A percentile compares a stretch with the other conserved stretches of the same genome.
phyloP scores from a whole-genome alignment of 2,113 vertebrate genomes.

The Cheilinus undulatus region DNA sequence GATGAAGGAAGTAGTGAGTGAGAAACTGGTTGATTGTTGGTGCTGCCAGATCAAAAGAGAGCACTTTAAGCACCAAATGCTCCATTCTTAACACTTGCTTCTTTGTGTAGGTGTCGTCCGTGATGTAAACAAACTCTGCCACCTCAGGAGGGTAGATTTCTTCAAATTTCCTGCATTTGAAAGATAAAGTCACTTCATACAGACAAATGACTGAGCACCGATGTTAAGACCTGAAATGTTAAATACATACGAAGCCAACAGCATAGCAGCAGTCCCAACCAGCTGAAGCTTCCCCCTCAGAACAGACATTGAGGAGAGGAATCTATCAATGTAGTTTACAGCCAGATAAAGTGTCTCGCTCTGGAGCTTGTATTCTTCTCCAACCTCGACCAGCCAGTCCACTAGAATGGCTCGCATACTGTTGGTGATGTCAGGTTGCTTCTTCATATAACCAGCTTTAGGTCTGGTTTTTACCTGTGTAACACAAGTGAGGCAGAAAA shows the following conservation, averaged over 20 bases:
- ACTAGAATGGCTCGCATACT: slow-evolving; percentile 98
- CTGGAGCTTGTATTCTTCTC: slow-evolving; percentile 97
- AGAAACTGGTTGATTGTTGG: slow-evolving; percentile 98
- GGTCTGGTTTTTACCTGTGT: slow-evolving; percentile 91
- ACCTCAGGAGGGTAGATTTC: slow-evolving; percentile 99
- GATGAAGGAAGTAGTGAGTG: slow-evolving; percentile 91
- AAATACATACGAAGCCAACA: slow-evolving; percentile 93
- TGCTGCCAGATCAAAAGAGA: slow-evolving; percentile 95
- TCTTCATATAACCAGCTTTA: slow-evolving; percentile 95
- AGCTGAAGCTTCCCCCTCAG: slow-evolving; percentile 97
- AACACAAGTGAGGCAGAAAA: fast-evolving
- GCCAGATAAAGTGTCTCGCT: slow-evolving; percentile 96
- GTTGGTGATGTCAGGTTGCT: slow-evolving; percentile 97
- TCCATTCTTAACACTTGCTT: slow-evolving; percentile 99
- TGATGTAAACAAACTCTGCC: slow-evolving; percentile 98
- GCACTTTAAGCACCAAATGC: slow-evolving; percentile 96
- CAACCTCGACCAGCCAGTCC: slow-evolving; percentile 99
- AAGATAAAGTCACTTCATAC: neutral
- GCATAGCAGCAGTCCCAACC: slow-evolving; percentile 97
- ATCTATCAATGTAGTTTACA: slow-evolving; percentile 98
- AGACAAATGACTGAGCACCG: fast-evolving
- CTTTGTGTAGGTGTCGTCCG: slow-evolving; percentile 98
- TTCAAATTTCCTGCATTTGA: slow-evolving; percentile 92
- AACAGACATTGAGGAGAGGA: slow-evolving; percentile 98
- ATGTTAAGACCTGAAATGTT: too few species aligned